Evolutionary conservation across 2,113 vertebrate species (phyloP).

Genomic region (Grus americana): DNA sequence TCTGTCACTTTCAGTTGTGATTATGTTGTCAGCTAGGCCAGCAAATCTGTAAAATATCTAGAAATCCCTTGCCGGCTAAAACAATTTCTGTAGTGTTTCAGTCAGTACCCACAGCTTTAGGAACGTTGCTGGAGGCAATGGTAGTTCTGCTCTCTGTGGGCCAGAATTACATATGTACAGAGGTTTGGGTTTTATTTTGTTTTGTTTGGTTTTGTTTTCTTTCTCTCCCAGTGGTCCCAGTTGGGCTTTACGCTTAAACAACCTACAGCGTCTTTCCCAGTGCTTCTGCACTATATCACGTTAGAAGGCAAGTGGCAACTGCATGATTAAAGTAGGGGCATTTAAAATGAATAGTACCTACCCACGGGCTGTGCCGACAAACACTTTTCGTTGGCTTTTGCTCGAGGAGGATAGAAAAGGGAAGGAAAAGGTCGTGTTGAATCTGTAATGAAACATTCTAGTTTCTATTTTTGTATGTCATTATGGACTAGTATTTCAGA

Average conservation of each 20-base stretch:
- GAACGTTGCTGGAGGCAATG: constrained; percentile 63
- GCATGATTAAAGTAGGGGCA: constrained; percentile 79
- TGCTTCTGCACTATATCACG: constrained; percentile 77
- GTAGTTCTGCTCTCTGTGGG: constrained; percentile 46
- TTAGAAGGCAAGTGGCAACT: constrained; percentile 64
- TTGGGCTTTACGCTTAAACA: constrained; percentile 72
- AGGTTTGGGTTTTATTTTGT: constrained; percentile 17
- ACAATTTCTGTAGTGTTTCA: constrained; percentile 74
- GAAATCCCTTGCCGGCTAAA: constrained; percentile 69
- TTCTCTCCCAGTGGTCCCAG: constrained; percentile 50
- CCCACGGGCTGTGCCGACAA: constrained; percentile 58
- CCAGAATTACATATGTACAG: constrained; percentile 25
- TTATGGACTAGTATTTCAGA: background rate
- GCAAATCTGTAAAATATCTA: constrained; percentile 80
- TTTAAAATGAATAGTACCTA: constrained; percentile 65
- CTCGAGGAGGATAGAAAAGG: background rate
- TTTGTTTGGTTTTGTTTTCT: constrained; percentile 23
- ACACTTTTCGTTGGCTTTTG: background rate
- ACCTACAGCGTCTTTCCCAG: constrained; percentile 43
- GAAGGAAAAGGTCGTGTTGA: constrained; percentile 4
- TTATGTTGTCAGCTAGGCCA: constrained; percentile 77
- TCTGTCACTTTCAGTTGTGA: constrained; percentile 75
- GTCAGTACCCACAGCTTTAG: constrained; percentile 56
- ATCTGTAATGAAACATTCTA: background rate
- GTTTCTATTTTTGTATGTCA: constrained; percentile 58